phyloP scores from a whole-genome alignment of 2,797 vertebrate species.

The Enteromius unitaeniatus region DNA sequence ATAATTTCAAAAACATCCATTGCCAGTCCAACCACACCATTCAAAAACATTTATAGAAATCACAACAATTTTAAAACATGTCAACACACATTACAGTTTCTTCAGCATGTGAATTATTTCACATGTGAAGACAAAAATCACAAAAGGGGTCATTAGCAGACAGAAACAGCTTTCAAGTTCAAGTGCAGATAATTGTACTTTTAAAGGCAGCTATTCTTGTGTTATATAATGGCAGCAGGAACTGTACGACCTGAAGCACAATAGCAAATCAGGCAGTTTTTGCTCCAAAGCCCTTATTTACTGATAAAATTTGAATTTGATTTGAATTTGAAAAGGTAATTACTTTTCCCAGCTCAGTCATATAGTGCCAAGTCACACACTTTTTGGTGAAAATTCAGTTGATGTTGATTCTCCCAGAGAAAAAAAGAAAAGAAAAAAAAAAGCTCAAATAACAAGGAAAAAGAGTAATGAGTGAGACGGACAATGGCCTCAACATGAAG shows the following conservation, averaged over 20 bases:
- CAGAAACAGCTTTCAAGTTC: background rate
- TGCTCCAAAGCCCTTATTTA: background rate
- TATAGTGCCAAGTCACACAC: no score
- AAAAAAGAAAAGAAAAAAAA: no score
- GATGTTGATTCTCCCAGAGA: no score
- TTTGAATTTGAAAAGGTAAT: no score
- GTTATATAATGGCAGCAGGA: background rate
- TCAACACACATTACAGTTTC: background rate
- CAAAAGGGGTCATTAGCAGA: background rate
- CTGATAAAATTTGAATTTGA: no score
- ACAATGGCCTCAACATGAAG: background rate
- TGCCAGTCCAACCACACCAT: background rate
- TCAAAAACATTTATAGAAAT: background rate
- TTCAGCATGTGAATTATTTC: background rate
- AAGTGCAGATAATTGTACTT: background rate
- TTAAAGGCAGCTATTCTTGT: background rate
- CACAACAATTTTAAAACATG: background rate
- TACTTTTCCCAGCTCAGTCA: no score
- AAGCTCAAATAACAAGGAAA: no score
- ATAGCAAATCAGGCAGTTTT: background rate
- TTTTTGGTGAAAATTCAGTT: no score
- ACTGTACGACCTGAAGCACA: background rate
- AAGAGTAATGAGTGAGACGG: no score
- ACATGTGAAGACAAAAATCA: no score
- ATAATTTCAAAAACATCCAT: background rate